Base-by-base conservation (phyloP, 2,113 vertebrate species). In the Castor canadensis region DNA sequence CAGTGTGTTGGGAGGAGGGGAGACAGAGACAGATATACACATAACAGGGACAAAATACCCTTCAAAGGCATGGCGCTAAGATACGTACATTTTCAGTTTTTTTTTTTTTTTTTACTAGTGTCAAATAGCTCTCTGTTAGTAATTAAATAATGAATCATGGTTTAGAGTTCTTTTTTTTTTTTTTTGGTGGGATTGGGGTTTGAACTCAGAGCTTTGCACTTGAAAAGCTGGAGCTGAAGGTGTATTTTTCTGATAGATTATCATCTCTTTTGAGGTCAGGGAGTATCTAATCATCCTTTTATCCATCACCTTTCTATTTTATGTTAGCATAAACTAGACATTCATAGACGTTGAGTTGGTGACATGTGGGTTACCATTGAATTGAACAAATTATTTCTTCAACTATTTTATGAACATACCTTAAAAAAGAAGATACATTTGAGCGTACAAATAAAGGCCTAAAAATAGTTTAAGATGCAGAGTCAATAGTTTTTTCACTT, bases 341-440 rank as follows among this genome's bases (percentile, higher is more conserved):
- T 43, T 15, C 89, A 0, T 71, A 58, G 86, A 58, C 88, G 30
- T 64, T 95, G 62, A 20, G 49, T 96, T 86, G 90, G 66, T 92
- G 76, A 84, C 35, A 62, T 32, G 40, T 82, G n/a, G 2, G 0
- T 93, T 84, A 1, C 79, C 95, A 38, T 75, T 92, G 60, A 96
- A 73, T 95, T 92, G 94, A 97, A 66, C 16, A 75, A 95, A 15
- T 15, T 91, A 75, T 95, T 97, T n/a, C 11, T 64, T 52, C 24
- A 28, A 28, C 17, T 89, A 30, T 84, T 96, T 96, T 77, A 47
- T 73, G 56, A 49, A 96, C 62, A 19, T 54, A 5, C 52, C 20
- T 96, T 22, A 77, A 92, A 93, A 96, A 96, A 93, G 20, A 97
- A 94, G 30, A 52, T 85, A 86, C 26, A 62, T 91, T 88, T 94